These are phyloP conservation scores for Agelastica alni DNA, from an alignment of 2,888 invertebrate genomes.

Conservation along the genomic window DNA sequence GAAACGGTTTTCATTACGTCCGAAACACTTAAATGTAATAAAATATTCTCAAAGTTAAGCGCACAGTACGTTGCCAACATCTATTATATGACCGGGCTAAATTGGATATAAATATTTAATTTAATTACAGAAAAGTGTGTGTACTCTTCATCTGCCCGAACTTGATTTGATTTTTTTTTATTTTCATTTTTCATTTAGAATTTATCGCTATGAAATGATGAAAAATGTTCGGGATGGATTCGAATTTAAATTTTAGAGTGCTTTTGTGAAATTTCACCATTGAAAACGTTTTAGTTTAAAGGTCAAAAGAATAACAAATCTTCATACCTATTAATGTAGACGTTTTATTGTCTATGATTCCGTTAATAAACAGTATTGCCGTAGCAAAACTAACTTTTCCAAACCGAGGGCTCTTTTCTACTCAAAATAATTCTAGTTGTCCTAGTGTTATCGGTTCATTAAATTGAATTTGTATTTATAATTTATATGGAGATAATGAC, in stretches of 20 bases:
- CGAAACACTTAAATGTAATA: conserved; percentile 46
- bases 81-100: conserved; percentile 42
- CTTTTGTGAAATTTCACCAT: conserved; percentile 1
- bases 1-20: conserved; percentile 42
- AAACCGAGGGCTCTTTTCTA: too few relatives aligned
- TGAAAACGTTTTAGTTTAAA: background rate
- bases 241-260: conserved; percentile 18
- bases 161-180: conserved; percentile 34
- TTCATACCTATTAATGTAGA: too few relatives aligned
- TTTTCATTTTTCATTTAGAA: conserved; percentile 24
- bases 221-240: conserved; percentile 4
- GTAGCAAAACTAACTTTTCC: too few relatives aligned
- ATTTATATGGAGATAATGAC: too few relatives aligned
- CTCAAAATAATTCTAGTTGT: too few relatives aligned
- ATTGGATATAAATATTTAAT: conserved; percentile 53
- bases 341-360: too few relatives aligned
- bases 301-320: background rate
- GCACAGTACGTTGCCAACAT: conserved; percentile 33
- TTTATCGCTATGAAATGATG: conserved; percentile 20
- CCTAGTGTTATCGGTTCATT: too few relatives aligned
- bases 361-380: too few relatives aligned
- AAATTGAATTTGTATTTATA: too few relatives aligned
- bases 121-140: conserved; percentile 51
- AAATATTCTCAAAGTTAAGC: conserved; percentile 49
- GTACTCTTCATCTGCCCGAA: conserved; percentile 38